phyloP scores from a whole-genome alignment of 2,113 vertebrate genomes.

The Trichechus manatus region DNA sequence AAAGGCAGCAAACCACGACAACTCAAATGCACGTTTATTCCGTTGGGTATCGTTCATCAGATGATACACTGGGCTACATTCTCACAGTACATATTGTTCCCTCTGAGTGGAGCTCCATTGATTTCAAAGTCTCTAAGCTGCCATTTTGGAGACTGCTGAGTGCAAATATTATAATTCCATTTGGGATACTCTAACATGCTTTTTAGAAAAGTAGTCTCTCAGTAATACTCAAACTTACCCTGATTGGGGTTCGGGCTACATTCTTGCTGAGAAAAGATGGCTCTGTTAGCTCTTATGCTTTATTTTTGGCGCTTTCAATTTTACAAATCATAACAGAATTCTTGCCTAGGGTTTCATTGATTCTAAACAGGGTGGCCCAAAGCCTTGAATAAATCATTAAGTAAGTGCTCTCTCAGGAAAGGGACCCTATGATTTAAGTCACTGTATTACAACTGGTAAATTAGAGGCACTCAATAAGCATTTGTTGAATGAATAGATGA shows the following conservation, averaged over 20 bases:
- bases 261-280: conserved; percentile 65
- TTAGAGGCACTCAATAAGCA: background rate
- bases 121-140: conserved; percentile 64
- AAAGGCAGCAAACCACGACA: conserved; percentile 22
- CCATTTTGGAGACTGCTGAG: conserved; percentile 76
- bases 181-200: conserved; percentile 70
- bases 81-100: background rate
- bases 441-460: background rate
- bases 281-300: background rate
- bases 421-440: background rate
- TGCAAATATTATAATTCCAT: conserved; percentile 64
- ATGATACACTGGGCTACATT: background rate
- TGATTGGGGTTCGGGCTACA: conserved; percentile 47
- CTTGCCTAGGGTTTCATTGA: background rate
- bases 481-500: background rate
- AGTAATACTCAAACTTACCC: conserved; percentile 50
- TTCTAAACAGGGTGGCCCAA: background rate
- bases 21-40: conserved; percentile 53
- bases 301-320: conserved; percentile 56
- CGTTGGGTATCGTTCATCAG: conserved; percentile 36
- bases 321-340: conserved; percentile 42
- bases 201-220: conserved; percentile 71
- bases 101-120: conserved; percentile 54
- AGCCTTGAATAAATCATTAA: background rate
- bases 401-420: background rate